Percentiles rank a stretch among this genome's conserved stretches.
phyloP scores from a whole-genome alignment of 2,113 vertebrate species.

The Amblyopsis rosae region DNA sequence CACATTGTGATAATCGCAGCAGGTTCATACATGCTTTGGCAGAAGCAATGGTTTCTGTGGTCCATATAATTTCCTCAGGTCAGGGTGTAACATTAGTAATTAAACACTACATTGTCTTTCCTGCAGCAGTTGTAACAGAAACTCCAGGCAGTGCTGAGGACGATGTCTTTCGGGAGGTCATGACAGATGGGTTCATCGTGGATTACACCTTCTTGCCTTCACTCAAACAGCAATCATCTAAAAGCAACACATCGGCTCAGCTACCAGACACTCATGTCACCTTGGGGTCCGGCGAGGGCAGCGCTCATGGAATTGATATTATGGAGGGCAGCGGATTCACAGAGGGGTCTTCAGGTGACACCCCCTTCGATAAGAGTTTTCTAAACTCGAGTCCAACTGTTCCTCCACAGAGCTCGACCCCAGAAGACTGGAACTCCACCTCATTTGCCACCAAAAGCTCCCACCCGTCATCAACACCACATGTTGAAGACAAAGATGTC shows the following conservation, averaged over 20 bases:
- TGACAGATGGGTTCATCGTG: conserved; percentile 48
- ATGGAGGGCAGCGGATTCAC: conserved; percentile 18
- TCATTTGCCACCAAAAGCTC: neutral
- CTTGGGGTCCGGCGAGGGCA: neutral
- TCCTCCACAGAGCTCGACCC: neutral
- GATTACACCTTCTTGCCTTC: neutral
- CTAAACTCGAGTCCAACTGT: neutral
- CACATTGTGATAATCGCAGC: conserved; percentile 33
- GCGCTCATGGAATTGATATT: neutral
- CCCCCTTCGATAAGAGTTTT: no score
- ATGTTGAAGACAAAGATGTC: neutral
- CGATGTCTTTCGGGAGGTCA: conserved; percentile 29
- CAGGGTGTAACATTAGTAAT: conserved; percentile 4
- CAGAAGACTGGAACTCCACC: neutral
- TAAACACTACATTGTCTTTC: conserved; percentile 47
- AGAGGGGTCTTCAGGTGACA: neutral
- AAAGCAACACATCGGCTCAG: neutral
- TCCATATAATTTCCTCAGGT: conserved; percentile 21
- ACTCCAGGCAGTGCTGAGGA: conserved; percentile 15
- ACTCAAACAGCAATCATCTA: conserved; percentile 12
- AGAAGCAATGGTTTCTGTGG: conserved; percentile 9
- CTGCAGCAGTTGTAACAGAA: conserved; percentile 41
- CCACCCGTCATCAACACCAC: neutral
- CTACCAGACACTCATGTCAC: neutral
- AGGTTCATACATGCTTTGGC: conserved; percentile 49